Evolutionary conservation across 2,888 invertebrate genomes (phyloP).

Genomic region (Agrochola lota): DNA sequence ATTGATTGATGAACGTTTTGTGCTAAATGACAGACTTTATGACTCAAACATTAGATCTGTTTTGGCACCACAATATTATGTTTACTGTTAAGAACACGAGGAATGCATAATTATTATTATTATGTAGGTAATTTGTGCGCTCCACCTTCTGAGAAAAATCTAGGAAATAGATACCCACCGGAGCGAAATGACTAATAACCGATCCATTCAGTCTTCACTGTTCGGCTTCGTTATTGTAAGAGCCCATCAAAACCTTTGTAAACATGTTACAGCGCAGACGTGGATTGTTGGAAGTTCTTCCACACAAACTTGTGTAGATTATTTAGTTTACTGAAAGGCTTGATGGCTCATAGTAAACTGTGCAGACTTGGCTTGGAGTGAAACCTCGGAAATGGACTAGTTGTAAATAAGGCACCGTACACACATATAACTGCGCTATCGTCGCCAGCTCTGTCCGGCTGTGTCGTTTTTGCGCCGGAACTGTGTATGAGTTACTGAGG

Average conservation of each 20-base stretch:
- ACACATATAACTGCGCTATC: conserved; percentile 79
- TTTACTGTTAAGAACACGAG: neutral
- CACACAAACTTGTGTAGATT: conserved; percentile 46
- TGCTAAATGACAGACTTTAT: neutral
- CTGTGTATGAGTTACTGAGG: conserved; percentile 85
- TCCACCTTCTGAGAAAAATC: neutral
- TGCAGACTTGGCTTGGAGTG: conserved; percentile 63
- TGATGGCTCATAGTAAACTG: conserved; percentile 55
- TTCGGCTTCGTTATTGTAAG: neutral
- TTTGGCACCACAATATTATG: neutral
- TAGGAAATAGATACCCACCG: neutral
- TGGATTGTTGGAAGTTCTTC: conserved; percentile 9
- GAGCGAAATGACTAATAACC: neutral
- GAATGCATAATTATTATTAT: neutral
- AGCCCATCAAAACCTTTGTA: conserved; percentile 15
- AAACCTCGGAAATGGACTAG: conserved; percentile 75
- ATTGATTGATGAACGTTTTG: too few species aligned
- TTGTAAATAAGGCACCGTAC: conserved; percentile 79
- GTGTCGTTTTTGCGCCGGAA: conserved; percentile 87
- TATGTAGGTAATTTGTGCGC: neutral
- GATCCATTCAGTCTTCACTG: neutral
- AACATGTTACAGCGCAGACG: conserved; percentile 4
- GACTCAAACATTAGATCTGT: neutral
- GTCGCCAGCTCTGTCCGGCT: conserved; percentile 77
- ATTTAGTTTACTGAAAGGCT: conserved; percentile 58